Evolutionary conservation across 2,113 vertebrate genomes (phyloP), one percentile per base, ranked within the genome.

Genomic region (Megalops atlanticus): DNA sequence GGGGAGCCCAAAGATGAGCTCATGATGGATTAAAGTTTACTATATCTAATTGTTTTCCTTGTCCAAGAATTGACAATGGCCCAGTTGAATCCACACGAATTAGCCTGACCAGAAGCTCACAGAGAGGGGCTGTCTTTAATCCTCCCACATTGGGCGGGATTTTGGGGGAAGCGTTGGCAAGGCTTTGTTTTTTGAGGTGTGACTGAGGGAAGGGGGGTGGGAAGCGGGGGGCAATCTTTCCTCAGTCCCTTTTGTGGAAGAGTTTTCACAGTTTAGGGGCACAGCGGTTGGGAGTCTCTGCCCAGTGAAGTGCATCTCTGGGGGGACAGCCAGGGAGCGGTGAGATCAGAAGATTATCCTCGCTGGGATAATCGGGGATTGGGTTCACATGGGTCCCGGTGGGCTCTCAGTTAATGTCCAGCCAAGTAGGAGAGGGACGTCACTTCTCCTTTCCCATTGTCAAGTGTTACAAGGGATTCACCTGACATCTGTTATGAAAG

Each of bases 201-300:
- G 93, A 94, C 92, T 85, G 73, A 78, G 85, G 85, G 76, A 70
- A 81, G 77, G 86, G 69, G 79, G 81, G 77, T 54, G 79, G 85
- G 74, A 14, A 84, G 81, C 74, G 87, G 89, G 90, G 87, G 78
- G 87, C 85, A 84, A 85, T 82, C 88, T 45, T 68, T 87, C 89
- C 80, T 90, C 76, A 85, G 81, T 87, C 79, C 87, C 90, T 84
- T 91, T 94, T 94, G 93, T 94, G 83, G 82, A 82, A 85, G 86
- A 90, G 89, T 92, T 93, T 94, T 95, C 94, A 92, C 92, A 94
- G 92, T 94, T 94, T 92, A 93, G 89, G 90, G 88, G 87, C 91
- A 90, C 91, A 91, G 91, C 91, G 91, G 89, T 87, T 88, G 58
- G 88, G 86, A 90, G 90, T 89, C 90, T 86, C 90, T 94, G 91